Conservation (phyloP, 2,888 invertebrate species). For the Megastigmus dorsalis region DNA sequence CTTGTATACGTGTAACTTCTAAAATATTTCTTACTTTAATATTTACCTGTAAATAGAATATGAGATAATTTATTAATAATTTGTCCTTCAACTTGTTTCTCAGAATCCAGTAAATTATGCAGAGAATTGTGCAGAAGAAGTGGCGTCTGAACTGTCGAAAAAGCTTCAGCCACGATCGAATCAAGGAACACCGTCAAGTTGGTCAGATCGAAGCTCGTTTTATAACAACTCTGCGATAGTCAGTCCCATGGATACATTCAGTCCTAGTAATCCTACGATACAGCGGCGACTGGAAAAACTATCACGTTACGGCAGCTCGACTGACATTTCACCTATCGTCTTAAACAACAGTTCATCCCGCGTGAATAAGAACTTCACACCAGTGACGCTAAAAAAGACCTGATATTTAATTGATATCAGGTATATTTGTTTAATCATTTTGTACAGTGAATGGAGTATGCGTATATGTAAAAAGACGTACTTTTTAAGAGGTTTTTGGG, state of each 20-base stretch:
- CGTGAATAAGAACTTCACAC: conserved; percentile 63
- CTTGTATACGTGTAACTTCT: too few species aligned
- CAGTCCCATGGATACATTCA: conserved; percentile 22
- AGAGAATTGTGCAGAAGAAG: conserved; percentile 60
- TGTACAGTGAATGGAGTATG: too few species aligned
- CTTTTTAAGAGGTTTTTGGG: too few species aligned
- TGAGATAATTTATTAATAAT: too few species aligned
- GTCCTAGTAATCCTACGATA: conserved; percentile 55
- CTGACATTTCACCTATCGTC: conserved; percentile 76
- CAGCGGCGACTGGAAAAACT: conserved; percentile 75
- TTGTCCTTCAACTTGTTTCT: conserved; percentile 45
- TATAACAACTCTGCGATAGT: neutral
- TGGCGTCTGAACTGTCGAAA: conserved; percentile 63
- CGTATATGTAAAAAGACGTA: too few species aligned
- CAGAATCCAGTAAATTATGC: conserved; percentile 62
- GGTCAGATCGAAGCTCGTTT: neutral
- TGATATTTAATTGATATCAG: neutral
- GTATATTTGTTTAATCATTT: too few species aligned
- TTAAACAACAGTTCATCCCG: conserved; percentile 74
- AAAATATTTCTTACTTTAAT: too few species aligned
- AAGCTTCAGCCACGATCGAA: conserved; percentile 57
- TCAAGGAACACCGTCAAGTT: conserved; percentile 53
- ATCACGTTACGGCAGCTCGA: conserved; percentile 75
- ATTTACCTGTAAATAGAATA: neutral
- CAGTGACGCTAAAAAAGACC: conserved; percentile 37